Evolutionary conservation across 2,797 vertebrate species (phyloP).

Genomic region (Lepidocolaptes lacrymiger): DNA sequence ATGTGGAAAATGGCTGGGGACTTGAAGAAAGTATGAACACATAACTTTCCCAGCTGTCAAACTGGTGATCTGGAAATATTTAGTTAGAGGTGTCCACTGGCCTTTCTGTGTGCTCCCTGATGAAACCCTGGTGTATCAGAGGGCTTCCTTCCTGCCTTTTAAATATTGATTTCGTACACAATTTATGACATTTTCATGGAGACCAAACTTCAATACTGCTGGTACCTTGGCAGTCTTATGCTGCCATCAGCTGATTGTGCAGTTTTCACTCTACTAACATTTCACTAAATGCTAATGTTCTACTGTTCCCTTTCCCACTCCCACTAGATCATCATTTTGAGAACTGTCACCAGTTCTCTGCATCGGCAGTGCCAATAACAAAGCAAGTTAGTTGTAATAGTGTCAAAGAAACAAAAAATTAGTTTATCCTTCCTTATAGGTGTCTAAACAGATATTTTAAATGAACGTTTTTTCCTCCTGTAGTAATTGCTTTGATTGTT

Average conservation of each 20-base stretch:
- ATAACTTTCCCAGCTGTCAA: background rate
- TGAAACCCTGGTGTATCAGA: conserved; percentile 15
- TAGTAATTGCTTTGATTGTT: background rate
- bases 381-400: background rate
- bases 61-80: background rate
- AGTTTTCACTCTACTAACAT: background rate
- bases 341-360: background rate
- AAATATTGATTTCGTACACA: conserved; percentile 45
- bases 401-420: background rate
- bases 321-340: background rate
- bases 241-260: background rate
- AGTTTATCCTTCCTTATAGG: background rate
- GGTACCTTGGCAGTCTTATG: background rate
- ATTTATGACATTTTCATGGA: background rate
- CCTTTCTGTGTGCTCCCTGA: background rate
- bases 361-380: background rate
- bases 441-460: background rate
- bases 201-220: background rate
- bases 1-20: background rate
- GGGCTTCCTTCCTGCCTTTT: background rate
- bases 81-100: background rate
- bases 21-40: background rate
- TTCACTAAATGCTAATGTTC: background rate
- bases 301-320: background rate
- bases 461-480: background rate